Evolutionary conservation across 2,888 invertebrate genomes (phyloP), one percentile per base, ranked within the genome.

Genomic region (Aporophyla nigra): DNA sequence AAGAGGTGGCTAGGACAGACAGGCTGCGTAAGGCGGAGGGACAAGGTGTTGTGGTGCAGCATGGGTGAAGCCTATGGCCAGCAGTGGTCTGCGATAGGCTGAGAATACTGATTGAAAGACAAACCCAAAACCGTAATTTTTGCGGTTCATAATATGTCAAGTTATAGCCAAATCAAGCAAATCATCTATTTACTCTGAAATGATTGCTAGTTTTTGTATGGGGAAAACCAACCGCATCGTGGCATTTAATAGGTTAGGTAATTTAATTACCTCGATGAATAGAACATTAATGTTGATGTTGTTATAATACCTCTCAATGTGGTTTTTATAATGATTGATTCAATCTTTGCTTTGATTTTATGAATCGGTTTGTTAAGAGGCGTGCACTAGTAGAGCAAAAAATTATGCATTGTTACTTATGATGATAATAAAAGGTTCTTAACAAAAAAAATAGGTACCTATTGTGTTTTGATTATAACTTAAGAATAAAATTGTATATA

Each of bases 181-280:
- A 9, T n/a, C 40, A 63, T 46, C 27, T 24, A 27, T 19, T 24
- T 27, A 27, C 9, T 67, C 9, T 40, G 16, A 76, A 63, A 65
- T 33, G 58, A 69, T 68, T 40, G 54, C n/a, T 16, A 27, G 10
- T 61, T 62, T 40, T 53, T 27, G 9, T 27, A n/a, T 21, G 75
- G 68, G 58, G n/a, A 75, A 77, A 75, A 27, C 75, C 68, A 58
- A 69, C 51, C 63, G 16, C 62, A 46, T 51, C 21, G 5, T 61
- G 7, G 2, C 12, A 56, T 24, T 19, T 33, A 21, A 68, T 40
- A 16, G 14, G 24, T 19, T 40, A 12, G 12, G 33, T 33, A 33
- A 33, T 33, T 33, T 33, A 33, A 33, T 33, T 33, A 33, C 33
- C 33, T 33, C 33, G 33, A 33, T 33, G 33, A 33, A 33, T 33